Base-by-base conservation (phyloP, 2,797 vertebrate species). In the Corythornis leucogaster region DNA sequence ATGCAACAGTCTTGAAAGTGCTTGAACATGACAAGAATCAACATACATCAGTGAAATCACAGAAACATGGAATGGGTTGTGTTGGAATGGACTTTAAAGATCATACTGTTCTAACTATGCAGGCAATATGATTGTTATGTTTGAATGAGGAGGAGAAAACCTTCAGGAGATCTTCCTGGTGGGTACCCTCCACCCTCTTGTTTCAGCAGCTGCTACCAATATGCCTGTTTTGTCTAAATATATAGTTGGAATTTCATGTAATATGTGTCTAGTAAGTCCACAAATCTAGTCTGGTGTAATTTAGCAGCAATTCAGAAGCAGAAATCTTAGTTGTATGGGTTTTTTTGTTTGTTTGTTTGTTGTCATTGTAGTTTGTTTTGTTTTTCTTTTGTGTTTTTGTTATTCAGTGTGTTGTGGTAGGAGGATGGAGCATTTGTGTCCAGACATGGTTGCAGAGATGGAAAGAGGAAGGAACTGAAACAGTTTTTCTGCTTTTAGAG, bases 81-180 rank as follows among this genome's bases (percentile, higher is more conserved):
- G 48, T 26, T 50, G 15, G 25, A 50, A 50, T 25, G 48, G 25
- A 50, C 48, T 26, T 26, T 26, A 15, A 50, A 50, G 24, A 25
- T 50, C 14, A 26, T 50, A 13, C 25, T 8, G 14, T 50, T 50
- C 48, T 15, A 26, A 26, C 48, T 50, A 50, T 13, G 5, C 28
- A 38, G 43, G 26, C 11, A 30, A 17, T 0, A 1, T 5, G 17
- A 18, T 1, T 62, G 63, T 11, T 25, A 15, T 12, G 4, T 9
- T 54, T 19, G 25, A 55, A 12, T 24, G 57, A 38, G 61, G 35
- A 53, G n/a, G 11, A 62, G 18, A 24, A 58, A 13, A 30, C 38
- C 17, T 85, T 83, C 43, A 35, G 48, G 19, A 58, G 3, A 75
- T 38, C 31, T 46, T 63, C n/a, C n/a, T 19, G 14, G 26, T 14